phyloP scores from a whole-genome alignment of 2,888 invertebrate species.

The Acrocera orbiculus region DNA sequence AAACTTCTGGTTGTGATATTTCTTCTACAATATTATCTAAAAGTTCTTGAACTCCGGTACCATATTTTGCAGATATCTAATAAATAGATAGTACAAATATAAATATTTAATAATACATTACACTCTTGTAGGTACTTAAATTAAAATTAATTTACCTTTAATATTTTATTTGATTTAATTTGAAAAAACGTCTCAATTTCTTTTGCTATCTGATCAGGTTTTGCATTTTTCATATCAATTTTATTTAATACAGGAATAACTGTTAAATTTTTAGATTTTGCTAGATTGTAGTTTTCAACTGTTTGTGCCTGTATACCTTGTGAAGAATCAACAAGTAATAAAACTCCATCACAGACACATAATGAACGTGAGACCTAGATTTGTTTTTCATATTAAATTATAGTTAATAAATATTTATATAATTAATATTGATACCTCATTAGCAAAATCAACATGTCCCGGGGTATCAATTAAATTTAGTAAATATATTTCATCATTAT shows the following conservation, averaged over 20 bases:
- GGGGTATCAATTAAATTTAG: conserved; percentile 96
- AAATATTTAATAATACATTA: background rate
- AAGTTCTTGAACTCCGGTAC: conserved; percentile 63
- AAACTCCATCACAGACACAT: conserved; percentile 84
- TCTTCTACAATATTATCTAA: conserved; percentile 58
- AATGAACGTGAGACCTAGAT: conserved; percentile 66
- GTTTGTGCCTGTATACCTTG: conserved; percentile 95
- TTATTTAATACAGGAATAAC: conserved; percentile 93
- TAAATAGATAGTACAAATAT: background rate
- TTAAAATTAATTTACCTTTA: conserved; percentile 40
- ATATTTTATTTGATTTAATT: conserved; percentile 50
- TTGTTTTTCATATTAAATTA: background rate
- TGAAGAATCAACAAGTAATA: conserved; percentile 89
- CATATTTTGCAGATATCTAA: conserved; percentile 77
- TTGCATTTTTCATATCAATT: conserved; percentile 81
- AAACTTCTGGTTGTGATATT: conserved; percentile 55
- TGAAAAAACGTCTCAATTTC: conserved; percentile 71
- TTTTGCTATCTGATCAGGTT: conserved; percentile 62
- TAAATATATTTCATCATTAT: conserved; percentile 47
- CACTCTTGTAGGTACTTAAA: background rate
- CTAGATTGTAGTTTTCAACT: conserved; percentile 88
- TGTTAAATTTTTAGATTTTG: conserved; percentile 59
- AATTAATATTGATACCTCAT: conserved; percentile 48
- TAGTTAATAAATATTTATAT: background rate
- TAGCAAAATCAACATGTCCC: conserved; percentile 94